Evolutionary conservation across 2,888 invertebrate species (phyloP), one percentile per base, ranked within the genome.

Genomic region (Nebria salina): DNA sequence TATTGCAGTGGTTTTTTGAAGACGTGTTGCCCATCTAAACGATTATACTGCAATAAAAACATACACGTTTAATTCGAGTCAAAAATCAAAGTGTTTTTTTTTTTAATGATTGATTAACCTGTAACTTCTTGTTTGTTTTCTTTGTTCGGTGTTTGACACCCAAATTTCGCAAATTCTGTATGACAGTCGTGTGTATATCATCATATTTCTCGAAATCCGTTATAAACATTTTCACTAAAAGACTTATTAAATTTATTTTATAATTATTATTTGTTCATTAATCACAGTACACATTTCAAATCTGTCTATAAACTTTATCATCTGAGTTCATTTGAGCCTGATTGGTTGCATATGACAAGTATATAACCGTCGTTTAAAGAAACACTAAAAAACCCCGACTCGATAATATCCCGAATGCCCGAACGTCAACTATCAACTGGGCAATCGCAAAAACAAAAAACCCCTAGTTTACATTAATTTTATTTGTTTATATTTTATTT

Each of bases 61-160:
- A 54, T 54, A 11, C 54, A 34, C 5, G 81, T 76, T 70, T 20
- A 9, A 13, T 41, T 54, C 75, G 75, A 54, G 2, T 54, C 54
- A 54, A 74, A 64, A 75, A 15, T 8, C 77, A 73, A 77, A 25
- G 20, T 20, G 20, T 20, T 20, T 20, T 20, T 20, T 20, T 20
- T 72, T 68, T 70, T 13, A 7, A 41, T 41, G 43, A 13, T 41
- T 83, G 83, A 65, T 84, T 86, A 86, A 89, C 89, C 88, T 88
- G 87, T 88, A 87, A 75, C 90, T 91, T 90, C 84, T 90, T 86
- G 87, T 92, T 92, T 78, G 89, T 89, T 86, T 94, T 94, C 86
- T 94, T 95, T 73, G 92, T 88, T 76, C 94, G 91, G 87, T 93
- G 93, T 87, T 95, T 95, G 84, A 95, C 91, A 66, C 95, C 95